Percentiles rank a stretch among this genome's conserved stretches.
Evolutionary conservation across 2,113 vertebrate species (phyloP).

Genomic region (Hyperoodon ampullatus): DNA sequence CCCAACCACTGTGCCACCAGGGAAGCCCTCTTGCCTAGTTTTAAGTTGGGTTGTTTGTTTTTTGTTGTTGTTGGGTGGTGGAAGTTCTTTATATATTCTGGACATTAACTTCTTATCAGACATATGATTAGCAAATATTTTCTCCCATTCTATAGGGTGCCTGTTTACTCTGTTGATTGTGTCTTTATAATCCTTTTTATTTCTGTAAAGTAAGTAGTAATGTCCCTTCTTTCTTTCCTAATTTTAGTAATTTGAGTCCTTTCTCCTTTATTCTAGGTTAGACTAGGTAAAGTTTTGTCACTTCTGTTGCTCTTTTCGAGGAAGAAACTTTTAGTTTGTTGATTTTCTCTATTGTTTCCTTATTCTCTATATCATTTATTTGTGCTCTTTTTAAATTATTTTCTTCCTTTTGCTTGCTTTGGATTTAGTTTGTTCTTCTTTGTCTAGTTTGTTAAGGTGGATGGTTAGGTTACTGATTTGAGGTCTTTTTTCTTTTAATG

Average conservation of each 20-base stretch:
- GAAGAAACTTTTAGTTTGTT: not conserved
- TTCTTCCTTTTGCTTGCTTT: not conserved
- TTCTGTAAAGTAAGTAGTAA: not conserved
- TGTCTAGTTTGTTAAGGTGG: not conserved
- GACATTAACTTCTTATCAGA: no score
- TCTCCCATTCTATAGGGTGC: not conserved
- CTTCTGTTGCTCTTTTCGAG: not conserved
- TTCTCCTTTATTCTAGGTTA: slow-evolving; percentile 12
- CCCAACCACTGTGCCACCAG: no score
- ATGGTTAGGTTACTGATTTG: slow-evolving; percentile 1
- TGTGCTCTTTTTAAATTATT: not conserved
- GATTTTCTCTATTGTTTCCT: not conserved
- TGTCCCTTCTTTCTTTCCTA: not conserved
- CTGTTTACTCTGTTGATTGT: not conserved
- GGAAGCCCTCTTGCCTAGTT: not conserved
- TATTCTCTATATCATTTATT: not conserved
- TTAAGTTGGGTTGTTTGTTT: not conserved
- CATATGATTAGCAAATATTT: slow-evolving; percentile 11
- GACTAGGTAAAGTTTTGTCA: not conserved
- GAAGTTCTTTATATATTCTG: not conserved
- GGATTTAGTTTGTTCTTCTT: not conserved
- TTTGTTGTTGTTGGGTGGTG: not conserved
- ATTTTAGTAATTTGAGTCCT: slow-evolving; percentile 8
- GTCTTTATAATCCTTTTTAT: not conserved
- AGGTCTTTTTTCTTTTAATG: not conserved